Conservation (phyloP, 2,113 vertebrate genomes). For the Phocoena phocoena region DNA sequence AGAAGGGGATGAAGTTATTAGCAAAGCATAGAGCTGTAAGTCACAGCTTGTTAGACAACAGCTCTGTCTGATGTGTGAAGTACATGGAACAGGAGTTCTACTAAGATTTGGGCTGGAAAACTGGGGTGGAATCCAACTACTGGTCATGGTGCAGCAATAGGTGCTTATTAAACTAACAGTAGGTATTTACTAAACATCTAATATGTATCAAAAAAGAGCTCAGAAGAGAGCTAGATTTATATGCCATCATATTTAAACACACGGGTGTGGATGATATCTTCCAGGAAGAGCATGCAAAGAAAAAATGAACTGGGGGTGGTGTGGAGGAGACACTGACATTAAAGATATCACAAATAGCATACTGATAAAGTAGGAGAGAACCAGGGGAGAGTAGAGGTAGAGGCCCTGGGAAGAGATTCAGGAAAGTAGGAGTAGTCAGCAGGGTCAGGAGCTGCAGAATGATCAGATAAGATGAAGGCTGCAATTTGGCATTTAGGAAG, state of each 20-base stretch:
- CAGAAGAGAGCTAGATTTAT: not conserved
- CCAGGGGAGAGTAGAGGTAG: not conserved
- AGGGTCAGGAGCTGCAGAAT: not conserved
- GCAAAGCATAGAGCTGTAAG: not conserved
- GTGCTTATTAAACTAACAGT: not conserved
- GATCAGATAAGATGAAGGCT: not conserved
- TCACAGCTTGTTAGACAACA: not conserved
- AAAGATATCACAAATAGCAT: not conserved
- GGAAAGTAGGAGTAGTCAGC: not conserved
- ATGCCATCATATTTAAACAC: not conserved
- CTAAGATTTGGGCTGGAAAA: not conserved
- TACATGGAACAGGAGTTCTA: not conserved
- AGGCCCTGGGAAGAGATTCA: not conserved
- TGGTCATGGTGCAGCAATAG: not conserved
- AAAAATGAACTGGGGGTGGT: not conserved
- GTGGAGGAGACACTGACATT: no score
- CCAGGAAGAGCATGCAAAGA: not conserved
- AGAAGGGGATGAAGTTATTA: not conserved
- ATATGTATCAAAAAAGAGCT: not conserved
- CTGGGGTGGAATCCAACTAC: not conserved
- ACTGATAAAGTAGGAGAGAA: not conserved
- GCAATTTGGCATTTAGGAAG: not conserved
- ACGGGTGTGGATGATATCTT: not conserved
- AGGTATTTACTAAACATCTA: not conserved
- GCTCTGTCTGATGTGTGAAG: not conserved